These are phyloP conservation scores for Cephus sareptanus DNA, from an alignment of 2,888 invertebrate genomes.

Conservation along the genomic window DNA sequence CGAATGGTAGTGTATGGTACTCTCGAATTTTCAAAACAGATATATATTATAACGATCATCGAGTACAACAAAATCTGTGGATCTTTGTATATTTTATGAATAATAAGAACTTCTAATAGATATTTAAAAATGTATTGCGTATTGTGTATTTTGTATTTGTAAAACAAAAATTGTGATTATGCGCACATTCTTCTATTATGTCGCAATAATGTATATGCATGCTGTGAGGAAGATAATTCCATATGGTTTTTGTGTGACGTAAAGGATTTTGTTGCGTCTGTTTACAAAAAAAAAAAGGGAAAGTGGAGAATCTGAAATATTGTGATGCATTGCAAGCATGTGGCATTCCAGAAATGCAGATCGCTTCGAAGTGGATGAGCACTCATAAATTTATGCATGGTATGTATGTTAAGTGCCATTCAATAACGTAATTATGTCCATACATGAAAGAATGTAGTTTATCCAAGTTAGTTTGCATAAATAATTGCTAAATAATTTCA, in stretches of 20 bases:
- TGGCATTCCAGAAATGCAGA: not conserved
- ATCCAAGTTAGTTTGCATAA: not conserved
- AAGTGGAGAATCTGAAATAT: not conserved
- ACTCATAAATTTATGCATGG: not conserved
- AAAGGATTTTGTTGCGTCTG: not conserved
- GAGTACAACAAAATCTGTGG: not conserved
- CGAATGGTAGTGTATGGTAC: not conserved
- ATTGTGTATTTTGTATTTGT: not conserved
- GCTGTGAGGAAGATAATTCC: not conserved
- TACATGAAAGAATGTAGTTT: not conserved
- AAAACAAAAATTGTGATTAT: not conserved
- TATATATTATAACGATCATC: not conserved
- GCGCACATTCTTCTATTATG: not conserved
- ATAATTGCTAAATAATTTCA: not conserved
- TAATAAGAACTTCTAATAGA: not conserved
- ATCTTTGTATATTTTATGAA: not conserved
- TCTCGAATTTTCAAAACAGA: not conserved
- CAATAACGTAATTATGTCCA: not conserved
- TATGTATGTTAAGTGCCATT: slow-evolving; percentile 1
- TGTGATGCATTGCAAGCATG: not conserved
- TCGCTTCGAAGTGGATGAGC: not conserved
- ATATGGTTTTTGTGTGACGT: not conserved
- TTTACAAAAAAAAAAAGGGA: not conserved
- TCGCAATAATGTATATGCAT: not conserved
- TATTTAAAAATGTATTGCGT: not conserved